phyloP scores from a whole-genome alignment of 2,797 vertebrate genomes.

The Brotula barbata region DNA sequence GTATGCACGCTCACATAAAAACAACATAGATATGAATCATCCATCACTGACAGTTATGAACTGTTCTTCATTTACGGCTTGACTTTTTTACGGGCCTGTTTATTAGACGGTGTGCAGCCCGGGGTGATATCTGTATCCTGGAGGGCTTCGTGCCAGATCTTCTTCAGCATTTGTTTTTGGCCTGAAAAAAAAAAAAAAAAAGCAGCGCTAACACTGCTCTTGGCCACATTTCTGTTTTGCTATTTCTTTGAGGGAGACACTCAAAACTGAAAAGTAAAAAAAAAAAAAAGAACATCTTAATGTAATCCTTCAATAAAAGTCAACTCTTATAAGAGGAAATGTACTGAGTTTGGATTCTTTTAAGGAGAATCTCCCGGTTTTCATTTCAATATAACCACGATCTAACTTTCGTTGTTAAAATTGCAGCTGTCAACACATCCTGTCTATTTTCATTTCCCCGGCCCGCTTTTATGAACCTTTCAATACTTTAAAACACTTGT shows the following conservation, averaged over 20 bases:
- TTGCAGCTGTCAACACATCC: too few relatives aligned
- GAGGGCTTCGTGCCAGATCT: slow-evolving; percentile 8
- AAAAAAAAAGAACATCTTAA: too few relatives aligned
- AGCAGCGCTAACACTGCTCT: neutral
- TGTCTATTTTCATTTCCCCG: too few relatives aligned
- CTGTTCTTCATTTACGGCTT: neutral
- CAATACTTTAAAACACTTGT: too few relatives aligned
- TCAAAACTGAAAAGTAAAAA: neutral
- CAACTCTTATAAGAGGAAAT: too few relatives aligned
- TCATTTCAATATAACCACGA: too few relatives aligned
- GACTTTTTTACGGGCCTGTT: neutral
- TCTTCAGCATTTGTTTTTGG: neutral
- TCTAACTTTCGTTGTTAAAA: too few relatives aligned
- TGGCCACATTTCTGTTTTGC: neutral
- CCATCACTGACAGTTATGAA: slow-evolving; percentile 1
- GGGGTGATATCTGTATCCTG: slow-evolving; percentile 11
- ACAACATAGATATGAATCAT: neutral
- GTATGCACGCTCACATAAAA: neutral
- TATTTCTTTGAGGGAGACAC: neutral
- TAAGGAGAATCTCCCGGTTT: too few relatives aligned
- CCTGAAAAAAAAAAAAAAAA: too few relatives aligned
- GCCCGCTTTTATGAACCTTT: too few relatives aligned
- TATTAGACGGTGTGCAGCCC: slow-evolving; percentile 3
- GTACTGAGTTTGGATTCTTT: too few relatives aligned
- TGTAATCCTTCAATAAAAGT: too few relatives aligned